Percentiles rank a stretch among this genome's conserved stretches.
phyloP scores from a whole-genome alignment of 2,113 vertebrate genomes.

The Syngnathus floridae region DNA sequence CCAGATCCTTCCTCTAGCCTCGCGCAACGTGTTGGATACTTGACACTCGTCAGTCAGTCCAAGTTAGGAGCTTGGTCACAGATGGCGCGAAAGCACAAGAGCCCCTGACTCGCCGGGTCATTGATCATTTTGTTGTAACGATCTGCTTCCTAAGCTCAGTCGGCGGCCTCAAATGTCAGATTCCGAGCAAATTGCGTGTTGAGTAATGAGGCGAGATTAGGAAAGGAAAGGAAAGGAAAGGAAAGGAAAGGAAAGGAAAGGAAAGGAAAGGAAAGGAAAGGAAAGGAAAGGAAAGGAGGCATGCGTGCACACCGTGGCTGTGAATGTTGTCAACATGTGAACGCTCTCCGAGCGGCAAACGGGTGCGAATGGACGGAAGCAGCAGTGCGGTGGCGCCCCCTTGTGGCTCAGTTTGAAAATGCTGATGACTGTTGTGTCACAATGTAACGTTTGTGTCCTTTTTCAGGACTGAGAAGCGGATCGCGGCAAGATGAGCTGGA shows the following conservation, averaged over 20 bases:
- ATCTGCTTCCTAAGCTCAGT: not conserved
- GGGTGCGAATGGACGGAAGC: not conserved
- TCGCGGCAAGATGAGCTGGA: constrained; percentile 84
- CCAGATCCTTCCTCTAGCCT: not conserved
- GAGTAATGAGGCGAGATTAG: not conserved
- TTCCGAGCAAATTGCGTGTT: not conserved
- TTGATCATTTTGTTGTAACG: not conserved
- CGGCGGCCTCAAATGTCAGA: not conserved
- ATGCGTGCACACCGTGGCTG: not conserved
- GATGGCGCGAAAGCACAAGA: constrained; percentile 43
- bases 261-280: no score
- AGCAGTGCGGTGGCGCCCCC: constrained; percentile 4
- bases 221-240: not conserved
- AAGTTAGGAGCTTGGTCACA: constrained; percentile 20
- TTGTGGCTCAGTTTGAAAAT: constrained; percentile 12
- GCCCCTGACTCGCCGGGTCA: not conserved
- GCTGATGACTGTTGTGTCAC: no score
- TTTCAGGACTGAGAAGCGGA: constrained; percentile 43
- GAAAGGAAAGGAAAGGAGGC: not conserved
- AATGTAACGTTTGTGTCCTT: no score
- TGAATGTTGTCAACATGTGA: not conserved
- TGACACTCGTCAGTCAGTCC: constrained; percentile 21
- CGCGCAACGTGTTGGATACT: constrained; percentile 11
- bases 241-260: not conserved
- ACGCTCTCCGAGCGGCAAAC: not conserved